These are phyloP conservation scores for Micrasema longulum DNA, from an alignment of 1,140 invertebrate genomes.

Conservation along the genomic window DNA sequence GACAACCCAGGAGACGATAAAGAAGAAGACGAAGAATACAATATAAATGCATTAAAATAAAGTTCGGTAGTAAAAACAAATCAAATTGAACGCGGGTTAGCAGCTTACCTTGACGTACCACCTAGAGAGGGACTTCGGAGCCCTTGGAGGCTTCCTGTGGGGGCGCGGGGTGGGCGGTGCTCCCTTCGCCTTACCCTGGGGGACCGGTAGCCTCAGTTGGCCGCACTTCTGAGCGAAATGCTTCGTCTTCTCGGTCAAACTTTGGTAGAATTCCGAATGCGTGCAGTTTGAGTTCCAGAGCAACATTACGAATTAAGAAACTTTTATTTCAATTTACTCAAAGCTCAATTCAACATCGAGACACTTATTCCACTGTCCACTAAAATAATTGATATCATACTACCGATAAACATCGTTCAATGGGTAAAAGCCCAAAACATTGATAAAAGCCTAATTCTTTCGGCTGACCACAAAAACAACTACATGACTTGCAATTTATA, in stretches of 20 bases:
- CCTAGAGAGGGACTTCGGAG: constrained; percentile 57
- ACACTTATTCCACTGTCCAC: too few species aligned
- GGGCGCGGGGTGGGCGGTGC: neutral
- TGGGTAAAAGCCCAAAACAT: too few species aligned
- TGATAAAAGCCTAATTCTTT: too few species aligned
- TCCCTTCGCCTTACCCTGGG: constrained; percentile 7
- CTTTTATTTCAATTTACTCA: constrained; percentile 1
- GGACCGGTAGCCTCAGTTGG: constrained; percentile 48
- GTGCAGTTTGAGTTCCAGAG: constrained; percentile 57
- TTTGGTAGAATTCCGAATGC: constrained; percentile 53
- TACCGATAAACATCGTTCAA: too few species aligned
- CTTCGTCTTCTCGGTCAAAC: constrained; percentile 60
- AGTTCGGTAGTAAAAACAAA: too few species aligned
- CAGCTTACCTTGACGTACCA: constrained; percentile 66
- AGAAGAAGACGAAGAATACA: too few species aligned
- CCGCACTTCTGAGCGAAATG: constrained; percentile 60
- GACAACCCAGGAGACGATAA: too few species aligned
- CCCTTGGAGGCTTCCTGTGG: constrained; percentile 44
- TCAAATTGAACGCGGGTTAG: constrained; percentile 31
- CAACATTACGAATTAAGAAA: constrained; percentile 48
- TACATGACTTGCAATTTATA: too few species aligned
- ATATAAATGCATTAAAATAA: too few species aligned
- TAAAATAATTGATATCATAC: too few species aligned
- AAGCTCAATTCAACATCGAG: neutral
- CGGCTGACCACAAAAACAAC: too few species aligned